Percentiles rank a stretch among this genome's conserved stretches.
phyloP scores from a whole-genome alignment of 2,113 vertebrate genomes.

The Ctenodactylus gundi region DNA sequence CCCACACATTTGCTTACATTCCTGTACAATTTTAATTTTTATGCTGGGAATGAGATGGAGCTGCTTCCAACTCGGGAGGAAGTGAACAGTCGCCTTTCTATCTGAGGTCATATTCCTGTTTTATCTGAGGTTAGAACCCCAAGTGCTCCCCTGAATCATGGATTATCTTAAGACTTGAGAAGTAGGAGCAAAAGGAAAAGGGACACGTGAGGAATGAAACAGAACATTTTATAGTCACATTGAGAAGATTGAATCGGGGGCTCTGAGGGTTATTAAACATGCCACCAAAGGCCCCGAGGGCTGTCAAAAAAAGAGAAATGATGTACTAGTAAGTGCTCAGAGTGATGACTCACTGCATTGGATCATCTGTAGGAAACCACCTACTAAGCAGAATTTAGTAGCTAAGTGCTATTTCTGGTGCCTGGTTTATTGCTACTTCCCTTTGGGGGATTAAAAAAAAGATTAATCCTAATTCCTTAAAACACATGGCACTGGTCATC shows the following conservation, averaged over 20 bases:
- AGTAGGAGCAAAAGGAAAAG: constrained; percentile 16
- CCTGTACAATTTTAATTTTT: neutral
- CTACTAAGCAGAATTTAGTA: constrained; percentile 72
- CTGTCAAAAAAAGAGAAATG: constrained; percentile 66
- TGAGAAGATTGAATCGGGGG: constrained; percentile 35
- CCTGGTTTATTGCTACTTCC: constrained; percentile 65
- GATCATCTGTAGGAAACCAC: constrained; percentile 76
- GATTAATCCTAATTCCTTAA: constrained; percentile 18
- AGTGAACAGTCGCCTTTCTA: neutral
- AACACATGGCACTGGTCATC: constrained; percentile 21
- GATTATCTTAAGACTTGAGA: constrained; percentile 8
- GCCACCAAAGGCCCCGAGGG: constrained; percentile 6
- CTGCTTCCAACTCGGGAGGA: neutral
- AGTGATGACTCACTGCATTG: constrained; percentile 63
- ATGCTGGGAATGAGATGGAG: neutral
- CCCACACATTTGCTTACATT: neutral
- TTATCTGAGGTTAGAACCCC: no score
- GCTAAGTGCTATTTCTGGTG: constrained; percentile 68
- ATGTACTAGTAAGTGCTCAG: constrained; percentile 11
- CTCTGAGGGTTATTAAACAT: constrained; percentile 54
- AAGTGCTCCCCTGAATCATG: neutral
- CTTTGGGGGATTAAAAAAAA: constrained; percentile 15
- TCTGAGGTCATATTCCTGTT: neutral
- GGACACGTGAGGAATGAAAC: neutral
- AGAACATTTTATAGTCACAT: neutral